These are phyloP conservation scores for Celastrina argiolus DNA, from an alignment of 2,888 invertebrate species.

Conservation along the genomic window DNA sequence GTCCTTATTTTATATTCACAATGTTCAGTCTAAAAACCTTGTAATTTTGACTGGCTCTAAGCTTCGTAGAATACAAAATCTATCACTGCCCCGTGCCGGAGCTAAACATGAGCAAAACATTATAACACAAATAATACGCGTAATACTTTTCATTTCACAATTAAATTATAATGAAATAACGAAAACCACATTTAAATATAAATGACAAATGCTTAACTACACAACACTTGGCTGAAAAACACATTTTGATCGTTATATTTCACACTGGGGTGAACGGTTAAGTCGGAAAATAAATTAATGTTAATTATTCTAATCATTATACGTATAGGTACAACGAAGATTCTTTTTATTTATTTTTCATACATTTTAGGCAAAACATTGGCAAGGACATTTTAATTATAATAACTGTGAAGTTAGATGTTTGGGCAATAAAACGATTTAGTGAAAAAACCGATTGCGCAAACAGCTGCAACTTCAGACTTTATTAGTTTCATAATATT, in stretches of 20 bases:
- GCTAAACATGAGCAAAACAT: neutral
- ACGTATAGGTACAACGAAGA: no score
- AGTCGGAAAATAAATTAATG: no score
- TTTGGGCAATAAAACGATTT: neutral
- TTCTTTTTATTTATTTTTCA: neutral
- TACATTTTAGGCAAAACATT: neutral
- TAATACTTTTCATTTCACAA: constrained; percentile 22
- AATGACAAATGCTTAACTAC: constrained; percentile 36
- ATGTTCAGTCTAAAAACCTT: constrained; percentile 24
- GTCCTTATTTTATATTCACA: constrained; percentile 23
- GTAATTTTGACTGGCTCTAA: constrained; percentile 21
- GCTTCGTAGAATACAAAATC: neutral
- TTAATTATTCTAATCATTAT: no score
- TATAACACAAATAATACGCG: constrained; percentile 19
- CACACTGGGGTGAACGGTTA: neutral
- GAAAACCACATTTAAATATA: constrained; percentile 29
- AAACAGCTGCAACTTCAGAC: neutral
- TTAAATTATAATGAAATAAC: constrained; percentile 24
- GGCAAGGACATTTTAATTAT: neutral
- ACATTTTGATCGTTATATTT: neutral
- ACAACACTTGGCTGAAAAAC: neutral
- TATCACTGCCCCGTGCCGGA: neutral
- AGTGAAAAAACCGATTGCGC: neutral
- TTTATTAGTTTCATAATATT: neutral
- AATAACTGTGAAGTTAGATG: neutral